Percentiles rank a stretch among this genome's conserved stretches.
These are phyloP conservation scores for Yasuhikotakia modesta DNA, from an alignment of 2,797 vertebrate species.

Conservation along the genomic window DNA sequence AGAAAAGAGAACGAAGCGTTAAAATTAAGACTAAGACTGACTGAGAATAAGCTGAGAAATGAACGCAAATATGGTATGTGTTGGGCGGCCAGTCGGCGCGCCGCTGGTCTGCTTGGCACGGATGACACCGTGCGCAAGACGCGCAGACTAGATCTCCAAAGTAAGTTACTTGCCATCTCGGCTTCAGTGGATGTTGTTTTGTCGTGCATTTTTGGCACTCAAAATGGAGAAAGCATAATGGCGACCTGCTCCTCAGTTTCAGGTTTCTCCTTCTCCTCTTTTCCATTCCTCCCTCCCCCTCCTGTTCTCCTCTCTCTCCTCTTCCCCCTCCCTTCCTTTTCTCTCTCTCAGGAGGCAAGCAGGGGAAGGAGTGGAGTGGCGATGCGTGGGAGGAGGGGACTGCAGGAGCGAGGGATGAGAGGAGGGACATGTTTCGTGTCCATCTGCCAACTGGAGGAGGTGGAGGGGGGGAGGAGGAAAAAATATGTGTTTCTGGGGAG, in stretches of 20 bases:
- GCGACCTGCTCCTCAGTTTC: slow-evolving; percentile 55
- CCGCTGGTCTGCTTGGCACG: slow-evolving; percentile 64
- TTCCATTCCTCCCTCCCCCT: slow-evolving; percentile 51
- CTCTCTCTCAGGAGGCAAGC: slow-evolving; percentile 77
- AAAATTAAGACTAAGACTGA: slow-evolving; percentile 76
- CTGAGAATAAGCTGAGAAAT: slow-evolving; percentile 79
- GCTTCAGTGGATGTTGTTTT: background rate
- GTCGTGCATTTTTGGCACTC: background rate
- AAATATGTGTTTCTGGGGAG: slow-evolving; percentile 53
- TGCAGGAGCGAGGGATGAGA: slow-evolving; percentile 73
- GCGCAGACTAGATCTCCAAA: slow-evolving; percentile 68
- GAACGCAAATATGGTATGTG: slow-evolving; percentile 81
- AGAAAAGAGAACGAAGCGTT: slow-evolving; percentile 81
- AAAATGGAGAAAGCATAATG: slow-evolving; percentile 52
- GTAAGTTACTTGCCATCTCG: slow-evolving; percentile 66
- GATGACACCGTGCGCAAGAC: slow-evolving; percentile 68
- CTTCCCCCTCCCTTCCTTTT: slow-evolving; percentile 50
- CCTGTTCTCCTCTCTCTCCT: slow-evolving; percentile 51
- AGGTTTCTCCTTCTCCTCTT: slow-evolving; percentile 43
- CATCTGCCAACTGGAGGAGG: slow-evolving; percentile 74
- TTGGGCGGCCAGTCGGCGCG: slow-evolving; percentile 77
- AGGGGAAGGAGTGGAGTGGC: slow-evolving; percentile 61
- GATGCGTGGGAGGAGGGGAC: slow-evolving; percentile 64
- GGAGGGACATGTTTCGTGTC: slow-evolving; percentile 76
- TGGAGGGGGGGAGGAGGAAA: slow-evolving; percentile 75